These are phyloP conservation scores for Dascillus cervinus DNA, from an alignment of 2,888 invertebrate species.

Conservation along the genomic window DNA sequence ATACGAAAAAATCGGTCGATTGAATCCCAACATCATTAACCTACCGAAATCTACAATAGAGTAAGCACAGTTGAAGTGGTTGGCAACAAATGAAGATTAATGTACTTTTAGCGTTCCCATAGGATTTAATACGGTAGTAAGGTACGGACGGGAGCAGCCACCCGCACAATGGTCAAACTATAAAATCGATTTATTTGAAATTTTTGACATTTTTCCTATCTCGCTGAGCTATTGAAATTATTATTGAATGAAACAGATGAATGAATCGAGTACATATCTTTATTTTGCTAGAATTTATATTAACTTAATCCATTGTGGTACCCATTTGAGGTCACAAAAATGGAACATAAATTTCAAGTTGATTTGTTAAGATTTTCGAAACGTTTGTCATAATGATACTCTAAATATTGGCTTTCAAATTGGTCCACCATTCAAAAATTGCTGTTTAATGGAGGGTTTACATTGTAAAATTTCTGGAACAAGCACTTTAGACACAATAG, in stretches of 20 bases:
- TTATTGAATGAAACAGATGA: constrained; percentile 27
- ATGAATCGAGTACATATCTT: constrained; percentile 31
- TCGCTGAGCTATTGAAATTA: constrained; percentile 32
- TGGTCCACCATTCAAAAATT: too few relatives aligned
- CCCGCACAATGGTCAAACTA: constrained; percentile 18
- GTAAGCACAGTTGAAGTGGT: constrained; percentile 40
- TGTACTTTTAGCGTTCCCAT: constrained; percentile 35
- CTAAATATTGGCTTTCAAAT: too few relatives aligned
- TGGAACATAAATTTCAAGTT: constrained; percentile 35
- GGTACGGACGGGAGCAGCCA: too few relatives aligned
- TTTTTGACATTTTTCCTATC: constrained; percentile 36
- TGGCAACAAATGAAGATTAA: constrained; percentile 44
- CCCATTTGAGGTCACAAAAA: constrained; percentile 33
- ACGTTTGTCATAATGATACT: too few relatives aligned
- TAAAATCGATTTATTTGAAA: constrained; percentile 32
- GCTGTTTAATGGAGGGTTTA: too few relatives aligned
- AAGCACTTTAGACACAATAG: too few relatives aligned
- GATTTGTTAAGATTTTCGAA: constrained; percentile 19
- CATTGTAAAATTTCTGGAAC: too few relatives aligned
- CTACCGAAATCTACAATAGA: constrained; percentile 31
- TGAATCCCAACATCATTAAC: constrained; percentile 18
- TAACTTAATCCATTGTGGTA: constrained; percentile 25
- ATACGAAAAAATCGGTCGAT: constrained; percentile 8
- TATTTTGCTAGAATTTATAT: constrained; percentile 28
- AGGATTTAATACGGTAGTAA: constrained; percentile 22